Evolutionary conservation across 2,888 invertebrate species (phyloP), one percentile per base, ranked within the genome.

Genomic region (Noctua comes): DNA sequence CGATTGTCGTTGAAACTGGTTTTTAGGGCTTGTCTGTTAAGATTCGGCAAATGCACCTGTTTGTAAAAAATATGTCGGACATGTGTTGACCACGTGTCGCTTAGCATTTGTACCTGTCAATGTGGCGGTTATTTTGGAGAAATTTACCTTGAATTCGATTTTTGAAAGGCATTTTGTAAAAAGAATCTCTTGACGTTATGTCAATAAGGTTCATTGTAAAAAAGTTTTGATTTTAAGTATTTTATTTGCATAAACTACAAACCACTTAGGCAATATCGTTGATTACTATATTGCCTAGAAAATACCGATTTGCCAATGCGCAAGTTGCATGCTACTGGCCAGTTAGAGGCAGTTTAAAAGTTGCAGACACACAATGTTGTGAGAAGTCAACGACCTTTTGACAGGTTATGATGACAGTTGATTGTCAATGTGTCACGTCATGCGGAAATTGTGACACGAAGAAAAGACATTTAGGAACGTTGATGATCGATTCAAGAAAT

Each of bases 221-320:
- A 48, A 24, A 16, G 11, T 68, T 70, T 79, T 2, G 5, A 24
- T 46, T 64, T 62, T 31, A 69, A 51, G 73, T 73, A 72, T 68
- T 79, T 69, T 79, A 86, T 84, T 73, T 79, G 71, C 79, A 74
- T 79, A 82, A 68, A 75, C 54, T 65, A n/a, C 59, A 48, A 16
- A n/a, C 62, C 69, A 73, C 76, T 80, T 87, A 79, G 18, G 79
- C 54, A 86, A 83, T 76, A 86, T 70, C 68, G 73, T 68, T 76
- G 84, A 86, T 84, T 84, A 76, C 84, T 84, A 84, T 84, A 85
- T 85, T 84, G 87, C 84, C 70, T 83, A 86, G 79, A 83, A 86
- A 80, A 74, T 76, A 80, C 57, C 71, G 74, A 85, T 86, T 83
- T 86, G 69, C 87, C 87, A 84, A 84, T 80, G 73, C 62, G 51